Base-by-base conservation (phyloP, 2,797 vertebrate genomes). In the Enteromius anoplus region DNA sequence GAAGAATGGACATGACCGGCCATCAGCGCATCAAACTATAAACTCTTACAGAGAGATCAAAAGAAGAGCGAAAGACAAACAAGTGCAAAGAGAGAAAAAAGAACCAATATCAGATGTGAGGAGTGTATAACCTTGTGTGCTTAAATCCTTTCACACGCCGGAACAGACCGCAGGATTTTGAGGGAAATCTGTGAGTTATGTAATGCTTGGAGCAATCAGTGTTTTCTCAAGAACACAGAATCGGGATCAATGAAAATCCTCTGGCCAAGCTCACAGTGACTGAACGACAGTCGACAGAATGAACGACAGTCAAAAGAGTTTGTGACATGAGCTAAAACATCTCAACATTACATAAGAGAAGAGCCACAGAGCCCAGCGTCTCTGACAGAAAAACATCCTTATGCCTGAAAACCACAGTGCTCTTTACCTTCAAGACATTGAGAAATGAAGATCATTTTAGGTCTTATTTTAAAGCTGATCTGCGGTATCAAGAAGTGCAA, bases 191-290 rank as follows among this genome's bases (percentile, higher is more conserved):
- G 64, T 47, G 9, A 77, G 68, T 91, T 90, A 89, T 19, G 80
- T 85, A 91, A 92, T 4, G 75, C 51, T 58, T 51, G 82, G 77
- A 88, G 88, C 86, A 91, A 89, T 92, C 90, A 90, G 86, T 71
- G 78, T 78, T 82, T 82, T 85, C 47, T 47, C 81, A 80, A 83
- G 86, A 49, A 69, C 69, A 80, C 34, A 78, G 62, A n/a, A 58
- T 37, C 21, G 53, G 1, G 49, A 62, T 80, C 40, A 83, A 62
- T 68, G 21, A 79, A 82, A 80, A 80, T 73, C 60, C 78, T 55
- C 45, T 64, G 9, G 49, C 34, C 34, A 26, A 34, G 70, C 34
- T n/a, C 58, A 65, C 34, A 34, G 2, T 3, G 66, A 62, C 75
- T 34, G 65, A 15, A 8, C n/a, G 4, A 17, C 58, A 66, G 29